A percentile compares a stretch with the other conserved stretches of the same genome.
These are phyloP conservation scores for Leptatherina wallacei DNA, from an alignment of 2,797 vertebrate species.

Conservation along the genomic window DNA sequence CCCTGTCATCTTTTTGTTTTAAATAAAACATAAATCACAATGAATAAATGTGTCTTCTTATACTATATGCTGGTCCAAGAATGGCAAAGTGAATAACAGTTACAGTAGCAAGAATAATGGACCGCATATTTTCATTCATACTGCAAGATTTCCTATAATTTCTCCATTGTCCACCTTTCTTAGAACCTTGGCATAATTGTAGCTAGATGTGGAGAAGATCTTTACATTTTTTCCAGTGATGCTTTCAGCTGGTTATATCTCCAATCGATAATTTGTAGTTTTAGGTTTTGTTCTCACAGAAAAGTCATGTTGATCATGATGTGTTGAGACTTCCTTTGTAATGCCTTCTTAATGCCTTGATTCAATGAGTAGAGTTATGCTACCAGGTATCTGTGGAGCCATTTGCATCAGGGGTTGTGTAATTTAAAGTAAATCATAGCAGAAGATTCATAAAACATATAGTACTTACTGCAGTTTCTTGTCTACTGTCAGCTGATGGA, in stretches of 20 bases:
- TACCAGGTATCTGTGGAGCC: too few species aligned
- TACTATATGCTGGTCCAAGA: background rate
- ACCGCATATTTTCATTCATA: too few species aligned
- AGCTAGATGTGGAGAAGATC: background rate
- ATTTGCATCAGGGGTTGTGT: too few species aligned
- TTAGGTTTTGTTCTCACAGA: too few species aligned
- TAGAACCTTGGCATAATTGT: background rate
- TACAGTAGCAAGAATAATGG: too few species aligned
- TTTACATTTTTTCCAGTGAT: background rate
- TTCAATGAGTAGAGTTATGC: background rate
- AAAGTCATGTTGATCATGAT: background rate
- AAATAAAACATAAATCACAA: slow-evolving; percentile 61
- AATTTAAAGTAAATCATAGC: too few species aligned
- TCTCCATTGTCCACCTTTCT: too few species aligned
- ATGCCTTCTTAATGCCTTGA: background rate
- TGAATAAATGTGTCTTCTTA: background rate
- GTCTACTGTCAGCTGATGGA: too few species aligned
- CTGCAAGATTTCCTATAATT: too few species aligned
- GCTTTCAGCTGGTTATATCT: background rate
- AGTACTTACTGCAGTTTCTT: too few species aligned
- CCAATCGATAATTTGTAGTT: background rate
- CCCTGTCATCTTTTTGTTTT: slow-evolving; percentile 29
- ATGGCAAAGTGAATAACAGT: background rate
- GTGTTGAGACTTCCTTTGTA: background rate
- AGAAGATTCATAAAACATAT: too few species aligned